phyloP scores from a whole-genome alignment of 64 coral and sea anemone genomes.

The Exaiptasia diaphana region DNA sequence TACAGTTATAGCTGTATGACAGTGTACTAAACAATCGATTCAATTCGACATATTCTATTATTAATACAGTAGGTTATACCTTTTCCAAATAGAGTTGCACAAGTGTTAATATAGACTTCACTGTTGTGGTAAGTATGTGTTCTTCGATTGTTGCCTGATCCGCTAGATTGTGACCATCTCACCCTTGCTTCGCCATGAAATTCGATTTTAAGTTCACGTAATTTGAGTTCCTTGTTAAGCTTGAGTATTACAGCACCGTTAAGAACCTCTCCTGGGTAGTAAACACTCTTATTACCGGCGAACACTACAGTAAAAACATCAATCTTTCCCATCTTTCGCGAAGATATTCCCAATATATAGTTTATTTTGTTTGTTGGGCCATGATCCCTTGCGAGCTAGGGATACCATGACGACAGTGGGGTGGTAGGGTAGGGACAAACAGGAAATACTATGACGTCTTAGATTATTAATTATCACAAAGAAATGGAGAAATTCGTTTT shows the following conservation, averaged over 20 bases:
- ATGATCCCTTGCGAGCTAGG: no score
- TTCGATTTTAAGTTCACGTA: constrained; percentile 58
- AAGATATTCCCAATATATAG: no score
- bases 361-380: no score
- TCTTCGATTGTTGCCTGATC: constrained; percentile 34
- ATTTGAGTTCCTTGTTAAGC: constrained; percentile 68
- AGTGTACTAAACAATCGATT: no score
- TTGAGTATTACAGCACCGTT: constrained; percentile 62
- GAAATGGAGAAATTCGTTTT: no score
- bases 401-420: no score
- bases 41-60: no score
- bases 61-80: no score
- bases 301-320: constrained; percentile 64
- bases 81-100: constrained; percentile 81
- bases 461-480: no score
- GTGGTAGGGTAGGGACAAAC: no score
- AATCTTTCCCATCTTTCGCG: constrained; percentile 79
- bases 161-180: constrained; percentile 28
- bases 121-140: constrained; percentile 56
- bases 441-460: no score
- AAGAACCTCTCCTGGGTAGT: constrained; percentile 72
- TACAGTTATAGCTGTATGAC: no score
- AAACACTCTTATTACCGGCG: constrained; percentile 58
- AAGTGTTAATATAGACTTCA: constrained; percentile 65
- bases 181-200: constrained; percentile 82